Base-by-base conservation (phyloP, 1,140 invertebrate species). In the Brachionus paranguensis region DNA sequence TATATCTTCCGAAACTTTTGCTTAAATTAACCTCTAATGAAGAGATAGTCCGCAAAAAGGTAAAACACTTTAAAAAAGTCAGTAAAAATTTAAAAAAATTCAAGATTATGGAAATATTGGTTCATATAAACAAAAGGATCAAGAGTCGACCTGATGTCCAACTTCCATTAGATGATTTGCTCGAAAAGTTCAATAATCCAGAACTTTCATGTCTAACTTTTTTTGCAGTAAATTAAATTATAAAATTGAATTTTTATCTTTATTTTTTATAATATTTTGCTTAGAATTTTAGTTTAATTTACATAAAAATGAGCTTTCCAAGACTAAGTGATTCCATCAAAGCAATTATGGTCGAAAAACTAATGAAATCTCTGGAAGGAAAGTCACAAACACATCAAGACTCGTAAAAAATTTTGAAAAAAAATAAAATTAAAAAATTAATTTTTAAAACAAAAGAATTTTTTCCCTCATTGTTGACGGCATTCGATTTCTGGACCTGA, bases 241-340 rank as follows among this genome's bases (percentile, higher is more conserved):
- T 41, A 85, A n/a, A n/a, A 37, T 74, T 79, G 70, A 7, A 74
- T 81, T 64, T 41, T 50, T 10, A 29, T 37, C 6, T 37, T 0
- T 37, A 37, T 24, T 43, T 20, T 53, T 83, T 60, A 87, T 6
- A 37, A 37, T 37, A 85, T 88, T 85, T 86, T 85, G 92, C 92
- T 29, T 90, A 96, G 93, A 97, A 97, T 90, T 96, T 97, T 88
- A 93, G 94, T 60, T 94, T 96, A 78, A 95, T 97, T 86, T 97
- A 96, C 87, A 94, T 97, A 60, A 95, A 95, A 89, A 92, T 96
- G 92, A 95, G 95, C 17, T 97, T 93, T 91, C 94, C 95, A 1
- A 90, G 95, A 85, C 89, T 96, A 85, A 91, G 93, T 43, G 89
- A 92, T 47, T 92, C 93, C 14, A 92, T 94, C 86, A 95, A 96